phyloP scores from a whole-genome alignment of 2,113 vertebrate species.

The Pavo muticus region DNA sequence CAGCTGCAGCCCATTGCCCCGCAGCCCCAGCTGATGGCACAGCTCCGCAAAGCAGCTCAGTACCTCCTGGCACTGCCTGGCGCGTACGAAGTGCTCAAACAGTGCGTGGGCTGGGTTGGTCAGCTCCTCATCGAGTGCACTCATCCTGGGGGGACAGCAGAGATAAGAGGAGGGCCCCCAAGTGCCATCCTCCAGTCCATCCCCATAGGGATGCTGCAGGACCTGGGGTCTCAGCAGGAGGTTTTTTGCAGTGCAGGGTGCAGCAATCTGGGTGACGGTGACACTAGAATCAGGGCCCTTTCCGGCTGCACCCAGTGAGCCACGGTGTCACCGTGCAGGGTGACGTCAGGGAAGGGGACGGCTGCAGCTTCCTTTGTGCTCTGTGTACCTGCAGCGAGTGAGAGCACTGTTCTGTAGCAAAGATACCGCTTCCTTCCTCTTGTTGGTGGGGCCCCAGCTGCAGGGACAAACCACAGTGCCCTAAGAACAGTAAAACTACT shows the following conservation, averaged over 20 bases:
- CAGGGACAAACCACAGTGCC: not conserved
- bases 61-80: slow-evolving; percentile 84
- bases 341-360: not conserved
- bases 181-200: not conserved
- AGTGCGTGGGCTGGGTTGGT: slow-evolving; percentile 80
- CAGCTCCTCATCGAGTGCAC: not conserved
- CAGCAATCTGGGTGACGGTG: not conserved
- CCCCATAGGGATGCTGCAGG: not conserved
- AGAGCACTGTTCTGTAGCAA: not conserved
- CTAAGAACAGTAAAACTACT: not conserved
- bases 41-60: slow-evolving; percentile 83
- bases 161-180: not conserved
- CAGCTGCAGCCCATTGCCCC: slow-evolving; percentile 80
- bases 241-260: not conserved
- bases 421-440: not conserved
- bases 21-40: slow-evolving; percentile 81
- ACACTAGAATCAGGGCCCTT: accelerated
- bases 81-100: slow-evolving; percentile 88
- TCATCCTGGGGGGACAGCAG: slow-evolving; percentile 35
- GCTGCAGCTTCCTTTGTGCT: not conserved
- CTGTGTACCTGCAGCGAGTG: not conserved
- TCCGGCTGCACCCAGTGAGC: not conserved
- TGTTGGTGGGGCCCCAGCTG: not conserved
- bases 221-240: not conserved
- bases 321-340: not conserved